Conservation (phyloP, 2,888 invertebrate species). For the Drosophila fungiperda region DNA sequence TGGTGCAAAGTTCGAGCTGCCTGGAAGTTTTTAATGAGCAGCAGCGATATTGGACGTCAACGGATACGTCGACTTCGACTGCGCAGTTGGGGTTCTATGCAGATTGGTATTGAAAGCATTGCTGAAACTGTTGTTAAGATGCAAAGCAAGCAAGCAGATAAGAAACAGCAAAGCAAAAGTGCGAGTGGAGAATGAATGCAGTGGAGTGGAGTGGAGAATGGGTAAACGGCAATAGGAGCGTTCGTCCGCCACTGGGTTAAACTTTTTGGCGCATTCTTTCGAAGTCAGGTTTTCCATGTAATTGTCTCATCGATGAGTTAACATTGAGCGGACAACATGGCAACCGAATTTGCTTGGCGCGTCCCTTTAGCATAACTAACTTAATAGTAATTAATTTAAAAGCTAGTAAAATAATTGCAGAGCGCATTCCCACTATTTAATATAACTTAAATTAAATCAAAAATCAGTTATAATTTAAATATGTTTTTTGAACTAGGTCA, state of each 20-base stretch:
- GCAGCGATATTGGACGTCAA: conserved; percentile 62
- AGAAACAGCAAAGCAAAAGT: conserved; percentile 25
- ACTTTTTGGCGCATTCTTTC: conserved; percentile 34
- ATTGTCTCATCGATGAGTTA: conserved; percentile 32
- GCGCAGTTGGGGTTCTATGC: conserved; percentile 43
- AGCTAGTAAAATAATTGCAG: neutral
- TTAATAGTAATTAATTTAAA: neutral
- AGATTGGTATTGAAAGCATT: conserved; percentile 37
- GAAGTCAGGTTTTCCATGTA: conserved; percentile 27
- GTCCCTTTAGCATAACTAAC: neutral
- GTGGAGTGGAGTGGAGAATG: neutral
- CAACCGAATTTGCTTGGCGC: neutral
- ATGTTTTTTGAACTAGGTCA: too few relatives aligned
- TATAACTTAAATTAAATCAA: too few relatives aligned
- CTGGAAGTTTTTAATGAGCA: conserved; percentile 77
- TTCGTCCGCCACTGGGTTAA: conserved; percentile 10
- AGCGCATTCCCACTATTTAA: neutral
- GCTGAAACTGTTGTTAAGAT: conserved; percentile 61
- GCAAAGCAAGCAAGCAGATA: conserved; percentile 46
- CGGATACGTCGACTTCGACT: conserved; percentile 21
- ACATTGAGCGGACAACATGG: conserved; percentile 3
- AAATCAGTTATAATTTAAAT: too few relatives aligned
- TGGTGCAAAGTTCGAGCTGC: conserved; percentile 73
- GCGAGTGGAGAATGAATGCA: neutral
- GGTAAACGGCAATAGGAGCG: conserved; percentile 7